Evolutionary conservation across 1,140 invertebrate species (phyloP).

Genomic region (Cotesia glomerata): DNA sequence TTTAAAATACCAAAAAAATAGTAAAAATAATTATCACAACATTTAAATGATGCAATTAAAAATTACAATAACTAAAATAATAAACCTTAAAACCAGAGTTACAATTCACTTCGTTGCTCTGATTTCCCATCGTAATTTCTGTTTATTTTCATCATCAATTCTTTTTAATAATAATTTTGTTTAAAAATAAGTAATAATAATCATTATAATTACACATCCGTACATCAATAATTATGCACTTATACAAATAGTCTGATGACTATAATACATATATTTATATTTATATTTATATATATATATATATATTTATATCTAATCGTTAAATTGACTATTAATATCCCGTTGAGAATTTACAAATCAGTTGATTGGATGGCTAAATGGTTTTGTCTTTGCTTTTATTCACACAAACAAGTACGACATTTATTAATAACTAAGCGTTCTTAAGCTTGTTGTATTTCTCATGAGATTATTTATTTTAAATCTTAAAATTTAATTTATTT

Average conservation of each 20-base stretch:
- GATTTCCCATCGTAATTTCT: constrained; percentile 5
- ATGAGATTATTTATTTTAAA: constrained; percentile 4
- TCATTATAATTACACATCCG: constrained; percentile 27
- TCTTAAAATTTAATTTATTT: background rate
- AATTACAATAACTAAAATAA: too few species aligned
- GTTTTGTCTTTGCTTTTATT: background rate
- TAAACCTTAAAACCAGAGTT: too few species aligned
- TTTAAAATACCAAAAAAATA: background rate
- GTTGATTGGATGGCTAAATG: constrained; percentile 44
- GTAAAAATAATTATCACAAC: too few species aligned
- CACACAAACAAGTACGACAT: background rate
- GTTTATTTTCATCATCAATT: constrained; percentile 13
- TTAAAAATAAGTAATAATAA: constrained; percentile 28
- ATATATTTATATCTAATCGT: constrained; percentile 45
- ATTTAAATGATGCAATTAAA: too few species aligned
- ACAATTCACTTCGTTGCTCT: constrained; percentile 6
- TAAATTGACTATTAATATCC: constrained; percentile 63
- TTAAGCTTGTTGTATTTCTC: background rate
- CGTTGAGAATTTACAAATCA: constrained; percentile 60
- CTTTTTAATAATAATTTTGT: constrained; percentile 4
- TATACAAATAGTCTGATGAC: constrained; percentile 22
- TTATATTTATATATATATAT: too few species aligned
- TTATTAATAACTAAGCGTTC: background rate
- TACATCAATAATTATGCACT: constrained; percentile 20
- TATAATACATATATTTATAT: background rate